Base-by-base conservation (phyloP, 2,797 vertebrate genomes). In the Spondyliosoma cantharus region DNA sequence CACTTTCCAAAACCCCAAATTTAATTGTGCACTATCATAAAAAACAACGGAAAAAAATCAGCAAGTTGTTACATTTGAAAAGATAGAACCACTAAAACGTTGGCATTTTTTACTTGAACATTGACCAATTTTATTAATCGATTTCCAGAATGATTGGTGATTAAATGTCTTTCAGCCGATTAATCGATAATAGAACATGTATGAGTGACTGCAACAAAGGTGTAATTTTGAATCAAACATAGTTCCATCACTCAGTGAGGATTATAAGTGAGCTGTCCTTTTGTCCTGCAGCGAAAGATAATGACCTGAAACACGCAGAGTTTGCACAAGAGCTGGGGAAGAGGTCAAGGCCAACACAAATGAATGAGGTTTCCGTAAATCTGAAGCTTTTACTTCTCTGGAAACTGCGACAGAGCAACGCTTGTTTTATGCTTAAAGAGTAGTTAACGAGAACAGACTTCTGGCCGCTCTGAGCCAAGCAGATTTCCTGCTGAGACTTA, bases 321-420 rank as follows among this genome's bases (percentile, higher is more conserved):
- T 84, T 77, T 77, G 0, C 59, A 54, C 20, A 65, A 69, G 50
- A 59, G n/a, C 15, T 24, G 29, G 17, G 12, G 9, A 42, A 25
- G 49, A 3, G 17, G 17, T 45, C 15, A 22, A n/a, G 66, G 42
- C 16, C 16, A 8, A 24, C 27, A 58, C 5, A 22, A 63, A 6
- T 43, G 1, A 14, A 15, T 12, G 6, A 37, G 49, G 14, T 32
- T 15, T 17, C 24, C 3, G 8, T 14, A 14, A 8, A 4, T 25
- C 24, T 25, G 49, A 48, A 20, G n/a, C 27, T 25, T 43, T 20
- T 25, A 0, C 22, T 59, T 56, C 0, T 43, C 15, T 73, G 0
- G 12, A 17, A 50, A n/a, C 46, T 43, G 27, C 16, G 37, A 3
- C 50, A 11, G 16, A 29, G 7, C 59, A 46, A 3, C 11, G 0